These are phyloP conservation scores for Barypeithes pellucidus DNA, from an alignment of 2,888 invertebrate species.

Conservation along the genomic window DNA sequence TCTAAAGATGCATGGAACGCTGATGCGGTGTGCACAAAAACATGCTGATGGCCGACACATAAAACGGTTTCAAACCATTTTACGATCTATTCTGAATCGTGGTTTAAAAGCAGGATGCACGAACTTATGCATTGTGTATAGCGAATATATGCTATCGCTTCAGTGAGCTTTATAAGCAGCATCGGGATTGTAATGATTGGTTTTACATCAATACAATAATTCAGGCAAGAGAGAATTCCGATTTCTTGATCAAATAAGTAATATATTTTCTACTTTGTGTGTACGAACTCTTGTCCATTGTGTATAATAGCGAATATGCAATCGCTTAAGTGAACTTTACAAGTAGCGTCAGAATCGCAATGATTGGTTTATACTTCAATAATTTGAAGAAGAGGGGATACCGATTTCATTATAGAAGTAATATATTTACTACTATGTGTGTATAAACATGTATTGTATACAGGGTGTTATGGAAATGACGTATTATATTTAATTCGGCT, in stretches of 20 bases:
- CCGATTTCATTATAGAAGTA: too few relatives aligned
- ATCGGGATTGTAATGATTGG: conserved; percentile 30
- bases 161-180: conserved; percentile 30
- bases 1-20: conserved; percentile 44
- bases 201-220: not conserved
- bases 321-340: conserved; percentile 35
- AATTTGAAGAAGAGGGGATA: too few relatives aligned
- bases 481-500: too few relatives aligned
- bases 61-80: conserved; percentile 48
- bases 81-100: conserved; percentile 42
- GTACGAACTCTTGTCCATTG: conserved; percentile 41
- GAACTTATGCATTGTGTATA: conserved; percentile 41
- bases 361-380: not conserved
- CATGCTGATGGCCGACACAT: conserved; percentile 38
- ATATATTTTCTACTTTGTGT: too few relatives aligned
- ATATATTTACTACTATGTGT: too few relatives aligned
- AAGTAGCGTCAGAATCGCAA: not conserved
- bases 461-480: too few relatives aligned
- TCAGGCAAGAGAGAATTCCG: not conserved
- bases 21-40: conserved; percentile 31
- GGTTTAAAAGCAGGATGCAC: conserved; percentile 39
- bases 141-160: conserved; percentile 34
- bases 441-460: too few relatives aligned
- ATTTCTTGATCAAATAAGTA: too few relatives aligned
- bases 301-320: conserved; percentile 35